A percentile compares a stretch with the other conserved stretches of the same genome.
phyloP scores from a whole-genome alignment of 1,140 invertebrate genomes.

The Archegozetes longisetosus region DNA sequence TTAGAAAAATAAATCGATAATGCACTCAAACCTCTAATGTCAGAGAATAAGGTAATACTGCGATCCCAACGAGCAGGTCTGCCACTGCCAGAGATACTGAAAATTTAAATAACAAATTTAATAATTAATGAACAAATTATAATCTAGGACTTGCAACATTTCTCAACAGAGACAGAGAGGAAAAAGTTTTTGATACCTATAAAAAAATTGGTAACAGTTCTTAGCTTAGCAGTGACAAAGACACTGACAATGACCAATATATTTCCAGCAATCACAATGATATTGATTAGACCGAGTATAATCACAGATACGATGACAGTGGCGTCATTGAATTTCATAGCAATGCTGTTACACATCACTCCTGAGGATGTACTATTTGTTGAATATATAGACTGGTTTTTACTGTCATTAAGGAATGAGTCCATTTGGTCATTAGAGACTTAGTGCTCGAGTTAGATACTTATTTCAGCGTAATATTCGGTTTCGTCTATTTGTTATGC shows the following conservation, averaged over 20 bases:
- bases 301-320: slow-evolving; percentile 51
- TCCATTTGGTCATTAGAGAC: no score
- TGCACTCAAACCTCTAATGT: slow-evolving; percentile 74
- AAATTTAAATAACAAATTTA: no score
- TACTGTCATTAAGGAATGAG: not conserved
- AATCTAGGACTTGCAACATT: not conserved
- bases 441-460: no score
- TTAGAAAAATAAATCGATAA: not conserved
- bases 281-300: slow-evolving; percentile 59
- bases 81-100: slow-evolving; percentile 70
- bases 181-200: slow-evolving; percentile 34
- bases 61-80: slow-evolving; percentile 73
- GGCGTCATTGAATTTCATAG: slow-evolving; percentile 36
- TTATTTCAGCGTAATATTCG: no score
- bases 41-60: slow-evolving; percentile 76
- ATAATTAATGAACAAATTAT: slow-evolving; percentile 1
- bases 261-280: slow-evolving; percentile 69
- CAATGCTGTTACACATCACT: slow-evolving; percentile 1
- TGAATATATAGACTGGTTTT: slow-evolving; percentile 1
- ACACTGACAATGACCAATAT: slow-evolving; percentile 80
- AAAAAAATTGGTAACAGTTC: slow-evolving; percentile 85
- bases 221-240: slow-evolving; percentile 63
- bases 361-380: not conserved
- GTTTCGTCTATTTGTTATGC: no score
- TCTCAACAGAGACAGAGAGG: not conserved